Base-by-base conservation (phyloP, 2,888 invertebrate genomes). In the Troides aeacus region DNA sequence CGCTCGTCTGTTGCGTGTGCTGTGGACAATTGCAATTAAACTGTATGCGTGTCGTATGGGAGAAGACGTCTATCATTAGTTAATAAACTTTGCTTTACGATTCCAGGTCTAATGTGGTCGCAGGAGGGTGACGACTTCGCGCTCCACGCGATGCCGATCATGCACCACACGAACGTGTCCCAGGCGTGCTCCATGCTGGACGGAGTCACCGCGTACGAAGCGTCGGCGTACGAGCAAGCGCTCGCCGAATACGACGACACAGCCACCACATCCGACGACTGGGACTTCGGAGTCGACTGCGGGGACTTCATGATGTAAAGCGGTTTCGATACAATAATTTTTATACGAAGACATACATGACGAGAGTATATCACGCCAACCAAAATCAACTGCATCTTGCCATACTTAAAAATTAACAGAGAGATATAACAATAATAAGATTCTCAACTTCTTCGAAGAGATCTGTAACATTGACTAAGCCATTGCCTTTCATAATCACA, bases 251-350 rank as follows among this genome's bases (percentile, higher is more conserved):
- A 94, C 71, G 94, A 94, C 69, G 94, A 94, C 74, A 85, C 89
- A 0, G 89, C 84, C 23, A 84, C 86, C 62, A 86, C 93, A 0
- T 93, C 93, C 1, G 94, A 95, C 76, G 95, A 95, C 76, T 95
- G 95, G 89, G 95, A 95, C 82, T 93, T 94, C 72, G 95, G 95
- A 60, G 94, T 95, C 73, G 96, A 96, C 81, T 96, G 95, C 81
- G 95, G 95, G 0, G 96, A 95, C 78, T 95, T 95, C 80, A 94
- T 95, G 93, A 95, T 95, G 93, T 95, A 94, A 84, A 30, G 78
- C 66, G 39, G 18, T 30, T 36, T 10, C 57, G 39, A 53, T 24
- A 50, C n/a, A 65, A 50, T 39, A 57, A 12, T 39, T 39, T 39
- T 39, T 39, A 8, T 39, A 39, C 39, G 8, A 39, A 7, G 30